Percentiles rank a stretch among this genome's conserved stretches.
These are phyloP conservation scores for Nothobranchius furzeri DNA, from an alignment of 2,113 vertebrate species.

Conservation along the genomic window DNA sequence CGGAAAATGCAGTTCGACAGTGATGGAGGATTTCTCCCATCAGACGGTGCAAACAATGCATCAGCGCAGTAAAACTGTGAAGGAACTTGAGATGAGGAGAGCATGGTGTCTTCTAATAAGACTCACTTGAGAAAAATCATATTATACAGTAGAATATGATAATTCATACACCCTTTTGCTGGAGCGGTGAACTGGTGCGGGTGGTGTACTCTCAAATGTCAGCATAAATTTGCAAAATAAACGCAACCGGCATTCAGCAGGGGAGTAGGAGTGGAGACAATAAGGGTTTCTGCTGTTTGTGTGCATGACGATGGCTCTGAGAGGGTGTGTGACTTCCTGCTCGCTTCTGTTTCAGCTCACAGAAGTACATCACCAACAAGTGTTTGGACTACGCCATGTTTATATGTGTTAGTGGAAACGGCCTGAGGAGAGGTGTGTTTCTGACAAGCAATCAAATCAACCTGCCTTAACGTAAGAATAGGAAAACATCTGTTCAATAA, in stretches of 20 bases:
- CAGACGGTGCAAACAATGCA: slow-evolving; percentile 62
- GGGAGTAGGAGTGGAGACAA: slow-evolving; percentile 68
- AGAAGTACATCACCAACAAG: slow-evolving; percentile 41
- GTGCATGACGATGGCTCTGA: slow-evolving; percentile 36
- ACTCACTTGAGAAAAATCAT: slow-evolving; percentile 78
- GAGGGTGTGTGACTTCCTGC: slow-evolving; percentile 33
- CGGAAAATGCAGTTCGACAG: slow-evolving; percentile 36
- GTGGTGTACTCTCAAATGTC: slow-evolving; percentile 82
- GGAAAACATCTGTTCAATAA: slow-evolving; percentile 57
- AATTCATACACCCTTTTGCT: slow-evolving; percentile 78
- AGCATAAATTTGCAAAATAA: slow-evolving; percentile 86
- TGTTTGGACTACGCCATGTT: slow-evolving; percentile 42
- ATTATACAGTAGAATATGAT: slow-evolving; percentile 81
- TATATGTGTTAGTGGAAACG: slow-evolving; percentile 12
- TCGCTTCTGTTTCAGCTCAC: slow-evolving; percentile 38
- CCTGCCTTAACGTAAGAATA: slow-evolving; percentile 45
- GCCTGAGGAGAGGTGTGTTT: slow-evolving; percentile 38
- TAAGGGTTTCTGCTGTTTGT: slow-evolving; percentile 58
- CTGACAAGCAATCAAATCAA: slow-evolving; percentile 53
- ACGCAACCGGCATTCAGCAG: slow-evolving; percentile 73
- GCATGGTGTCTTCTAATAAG: slow-evolving; percentile 66
- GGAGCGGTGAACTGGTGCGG: slow-evolving; percentile 75
- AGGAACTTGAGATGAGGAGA: slow-evolving; percentile 49
- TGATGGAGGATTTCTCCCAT: slow-evolving; percentile 59
- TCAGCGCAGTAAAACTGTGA: slow-evolving; percentile 40